These are phyloP conservation scores for Pristiophorus japonicus DNA, from an alignment of 2,113 vertebrate genomes.

Conservation along the genomic window DNA sequence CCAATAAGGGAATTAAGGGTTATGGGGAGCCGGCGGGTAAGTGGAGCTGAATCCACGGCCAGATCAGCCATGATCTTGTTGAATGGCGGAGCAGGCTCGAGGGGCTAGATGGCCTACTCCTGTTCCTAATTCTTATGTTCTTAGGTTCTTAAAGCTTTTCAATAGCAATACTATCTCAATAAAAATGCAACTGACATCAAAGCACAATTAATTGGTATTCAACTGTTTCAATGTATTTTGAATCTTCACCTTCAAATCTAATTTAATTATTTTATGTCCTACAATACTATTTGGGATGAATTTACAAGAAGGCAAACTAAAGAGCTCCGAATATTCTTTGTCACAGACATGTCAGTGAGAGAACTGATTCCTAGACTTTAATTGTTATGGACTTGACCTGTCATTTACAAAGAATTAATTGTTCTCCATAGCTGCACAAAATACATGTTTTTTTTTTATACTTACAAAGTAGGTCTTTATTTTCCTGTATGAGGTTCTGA, in stretches of 20 bases:
- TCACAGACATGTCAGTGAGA: neutral
- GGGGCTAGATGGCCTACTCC: no score
- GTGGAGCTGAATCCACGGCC: no score
- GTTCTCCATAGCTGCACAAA: neutral
- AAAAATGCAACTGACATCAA: neutral
- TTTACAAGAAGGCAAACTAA: neutral
- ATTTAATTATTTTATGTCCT: neutral
- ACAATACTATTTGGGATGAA: neutral
- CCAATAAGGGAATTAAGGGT: no score
- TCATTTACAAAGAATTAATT: neutral
- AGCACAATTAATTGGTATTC: neutral
- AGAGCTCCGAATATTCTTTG: neutral
- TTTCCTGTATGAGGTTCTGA: conserved; percentile 62
- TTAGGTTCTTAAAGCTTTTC: no score
- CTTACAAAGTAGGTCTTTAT: conserved; percentile 86
- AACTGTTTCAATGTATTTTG: no score
- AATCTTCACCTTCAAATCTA: neutral
- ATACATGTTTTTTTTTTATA: conserved; percentile 47
- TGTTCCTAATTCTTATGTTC: no score
- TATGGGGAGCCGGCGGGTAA: no score
- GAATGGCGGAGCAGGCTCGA: no score
- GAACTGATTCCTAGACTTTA: neutral
- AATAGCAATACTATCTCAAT: neutral
- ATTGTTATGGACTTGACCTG: neutral
- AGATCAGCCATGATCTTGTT: no score